These are phyloP conservation scores for Meleagris gallopavo DNA, from an alignment of 2,113 vertebrate species.

Conservation along the genomic window DNA sequence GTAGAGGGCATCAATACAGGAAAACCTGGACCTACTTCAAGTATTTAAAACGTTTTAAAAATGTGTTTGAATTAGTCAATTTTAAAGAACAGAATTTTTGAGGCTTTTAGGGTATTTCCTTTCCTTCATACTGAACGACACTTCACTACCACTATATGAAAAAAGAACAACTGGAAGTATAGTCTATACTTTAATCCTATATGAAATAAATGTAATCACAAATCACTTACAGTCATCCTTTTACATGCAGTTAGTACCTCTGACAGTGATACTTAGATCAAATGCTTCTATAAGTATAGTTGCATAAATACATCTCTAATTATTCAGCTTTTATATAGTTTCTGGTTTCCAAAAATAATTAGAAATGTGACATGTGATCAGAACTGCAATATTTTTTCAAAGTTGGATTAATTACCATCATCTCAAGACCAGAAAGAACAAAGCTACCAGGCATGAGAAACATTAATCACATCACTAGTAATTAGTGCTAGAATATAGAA, in stretches of 20 bases:
- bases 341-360: conserved; percentile 65
- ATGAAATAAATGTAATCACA: background rate
- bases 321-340: conserved; percentile 47
- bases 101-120: background rate
- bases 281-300: conserved; percentile 22
- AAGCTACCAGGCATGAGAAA: conserved; percentile 68
- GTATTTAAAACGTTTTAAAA: background rate
- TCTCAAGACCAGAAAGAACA: conserved; percentile 76
- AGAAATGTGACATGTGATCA: conserved; percentile 50
- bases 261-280: background rate
- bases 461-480: conserved; percentile 80
- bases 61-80: background rate
- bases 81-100: background rate
- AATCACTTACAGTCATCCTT: background rate
- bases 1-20: background rate
- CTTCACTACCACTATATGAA: background rate
- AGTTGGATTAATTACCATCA: conserved; percentile 80
- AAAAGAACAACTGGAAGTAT: background rate
- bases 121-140: background rate
- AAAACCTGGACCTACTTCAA: background rate
- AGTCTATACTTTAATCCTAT: background rate
- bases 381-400: conserved; percentile 62
- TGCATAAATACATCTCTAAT: conserved; percentile 47
- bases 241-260: background rate
- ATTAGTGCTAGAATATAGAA: conserved; percentile 75